Percentiles rank a stretch among this genome's conserved stretches.
phyloP scores from a whole-genome alignment of 2,888 invertebrate species.

The Oasisia sp. region DNA sequence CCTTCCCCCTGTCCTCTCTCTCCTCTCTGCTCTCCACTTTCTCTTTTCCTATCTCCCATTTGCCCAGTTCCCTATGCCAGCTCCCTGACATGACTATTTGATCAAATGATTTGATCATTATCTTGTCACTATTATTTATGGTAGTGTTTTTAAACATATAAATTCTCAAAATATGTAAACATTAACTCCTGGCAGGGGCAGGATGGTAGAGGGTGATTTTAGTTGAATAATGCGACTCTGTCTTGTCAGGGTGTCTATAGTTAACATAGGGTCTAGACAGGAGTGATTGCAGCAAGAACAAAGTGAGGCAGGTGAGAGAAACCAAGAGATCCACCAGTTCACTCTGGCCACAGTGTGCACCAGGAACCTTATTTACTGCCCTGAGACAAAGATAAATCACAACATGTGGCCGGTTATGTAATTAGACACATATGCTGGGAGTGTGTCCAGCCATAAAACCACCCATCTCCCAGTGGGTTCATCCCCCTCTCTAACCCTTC shows the following conservation, averaged over 20 bases:
- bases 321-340: not conserved
- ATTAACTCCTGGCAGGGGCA: no score
- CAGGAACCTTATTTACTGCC: not conserved
- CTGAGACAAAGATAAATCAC: not conserved
- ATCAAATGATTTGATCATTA: no score
- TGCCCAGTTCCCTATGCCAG: no score
- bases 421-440: not conserved
- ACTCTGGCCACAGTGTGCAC: not conserved
- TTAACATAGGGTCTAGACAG: not conserved
- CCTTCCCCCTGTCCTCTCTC: no score
- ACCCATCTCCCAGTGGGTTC: not conserved
- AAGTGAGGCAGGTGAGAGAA: not conserved
- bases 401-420: not conserved
- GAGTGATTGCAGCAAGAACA: not conserved
- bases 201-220: not conserved
- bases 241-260: not conserved
- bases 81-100: no score
- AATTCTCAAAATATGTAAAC: no score
- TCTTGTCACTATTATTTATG: no score
- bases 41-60: no score
- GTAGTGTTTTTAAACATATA: no score
- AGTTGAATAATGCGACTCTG: not conserved
- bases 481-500: not conserved
- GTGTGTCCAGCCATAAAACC: not conserved
- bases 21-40: no score